phyloP scores from a whole-genome alignment of 1,140 invertebrate species.

The Apis dorsata region DNA sequence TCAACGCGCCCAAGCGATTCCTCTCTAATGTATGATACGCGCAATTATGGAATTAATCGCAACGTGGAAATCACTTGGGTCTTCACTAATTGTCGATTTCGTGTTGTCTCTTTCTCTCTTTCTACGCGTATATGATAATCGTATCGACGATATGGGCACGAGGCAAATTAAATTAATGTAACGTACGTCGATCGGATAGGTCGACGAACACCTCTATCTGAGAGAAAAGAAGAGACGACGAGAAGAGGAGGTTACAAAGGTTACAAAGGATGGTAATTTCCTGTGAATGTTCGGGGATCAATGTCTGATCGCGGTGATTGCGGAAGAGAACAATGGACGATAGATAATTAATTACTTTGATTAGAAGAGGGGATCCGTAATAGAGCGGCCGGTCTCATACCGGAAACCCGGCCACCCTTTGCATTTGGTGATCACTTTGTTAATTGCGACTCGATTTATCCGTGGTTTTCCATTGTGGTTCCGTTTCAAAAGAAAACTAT shows the following conservation, averaged over 20 bases:
- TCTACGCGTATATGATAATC: background rate
- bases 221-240: background rate
- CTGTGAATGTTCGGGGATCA: slow-evolving; percentile 5
- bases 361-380: slow-evolving; percentile 26
- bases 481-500: background rate
- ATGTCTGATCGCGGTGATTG: background rate
- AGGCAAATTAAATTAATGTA: slow-evolving; percentile 47
- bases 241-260: background rate
- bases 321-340: slow-evolving; percentile 10
- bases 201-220: too few species aligned
- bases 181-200: too few species aligned
- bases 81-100: slow-evolving; percentile 22
- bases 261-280: slow-evolving; percentile 22
- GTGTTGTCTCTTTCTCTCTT: too few species aligned
- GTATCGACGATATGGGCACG: background rate
- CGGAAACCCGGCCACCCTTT: background rate
- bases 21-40: too few species aligned
- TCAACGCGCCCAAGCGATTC: background rate
- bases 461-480: slow-evolving; percentile 14
- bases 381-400: background rate
- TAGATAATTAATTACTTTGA: slow-evolving; percentile 61
- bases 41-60: slow-evolving; percentile 16
- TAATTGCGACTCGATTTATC: slow-evolving; percentile 54
- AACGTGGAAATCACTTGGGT: background rate
- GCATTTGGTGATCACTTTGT: slow-evolving; percentile 45